A percentile compares a stretch with the other conserved stretches of the same genome.
Evolutionary conservation across 2,888 invertebrate species (phyloP).

Genomic region (Lycaena phlaeas): DNA sequence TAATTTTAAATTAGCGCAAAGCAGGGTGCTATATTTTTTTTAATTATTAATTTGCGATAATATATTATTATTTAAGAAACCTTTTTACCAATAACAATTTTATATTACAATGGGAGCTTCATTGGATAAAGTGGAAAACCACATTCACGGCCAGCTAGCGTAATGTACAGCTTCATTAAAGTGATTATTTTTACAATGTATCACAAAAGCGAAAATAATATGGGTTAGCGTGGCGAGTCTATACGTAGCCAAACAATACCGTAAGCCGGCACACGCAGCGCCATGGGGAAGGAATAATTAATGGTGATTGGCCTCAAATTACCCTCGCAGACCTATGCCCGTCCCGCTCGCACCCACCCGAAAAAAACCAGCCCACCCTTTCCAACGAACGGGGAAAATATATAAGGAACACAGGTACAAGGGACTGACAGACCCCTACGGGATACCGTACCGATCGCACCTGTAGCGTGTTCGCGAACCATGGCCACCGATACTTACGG

Average conservation of each 20-base stretch:
- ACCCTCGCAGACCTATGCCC: slow-evolving; percentile 46
- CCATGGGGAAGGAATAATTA: slow-evolving; percentile 62
- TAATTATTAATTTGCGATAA: no score
- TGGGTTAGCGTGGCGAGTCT: slow-evolving; percentile 30
- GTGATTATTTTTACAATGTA: slow-evolving; percentile 15
- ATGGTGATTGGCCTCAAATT: slow-evolving; percentile 72
- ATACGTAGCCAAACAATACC: slow-evolving; percentile 38
- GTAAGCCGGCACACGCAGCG: slow-evolving; percentile 44
- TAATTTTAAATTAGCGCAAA: no score
- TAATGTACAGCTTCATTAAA: no score
- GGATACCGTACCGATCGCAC: slow-evolving; percentile 45
- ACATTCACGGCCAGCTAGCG: no score
- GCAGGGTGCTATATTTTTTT: no score
- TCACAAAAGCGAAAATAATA: slow-evolving; percentile 25
- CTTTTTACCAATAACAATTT: no score
- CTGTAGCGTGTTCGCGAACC: slow-evolving; percentile 29
- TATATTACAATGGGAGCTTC: no score
- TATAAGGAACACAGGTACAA: slow-evolving; percentile 62
- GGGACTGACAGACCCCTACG: slow-evolving; percentile 48
- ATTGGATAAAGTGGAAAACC: no score
- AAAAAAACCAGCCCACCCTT: slow-evolving; percentile 30
- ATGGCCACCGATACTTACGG: slow-evolving; percentile 70
- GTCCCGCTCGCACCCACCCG: slow-evolving; percentile 36
- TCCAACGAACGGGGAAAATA: slow-evolving; percentile 54
- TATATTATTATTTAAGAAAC: no score